phyloP scores from a whole-genome alignment of 2,113 vertebrate species.

The Perognathus longimembris region DNA sequence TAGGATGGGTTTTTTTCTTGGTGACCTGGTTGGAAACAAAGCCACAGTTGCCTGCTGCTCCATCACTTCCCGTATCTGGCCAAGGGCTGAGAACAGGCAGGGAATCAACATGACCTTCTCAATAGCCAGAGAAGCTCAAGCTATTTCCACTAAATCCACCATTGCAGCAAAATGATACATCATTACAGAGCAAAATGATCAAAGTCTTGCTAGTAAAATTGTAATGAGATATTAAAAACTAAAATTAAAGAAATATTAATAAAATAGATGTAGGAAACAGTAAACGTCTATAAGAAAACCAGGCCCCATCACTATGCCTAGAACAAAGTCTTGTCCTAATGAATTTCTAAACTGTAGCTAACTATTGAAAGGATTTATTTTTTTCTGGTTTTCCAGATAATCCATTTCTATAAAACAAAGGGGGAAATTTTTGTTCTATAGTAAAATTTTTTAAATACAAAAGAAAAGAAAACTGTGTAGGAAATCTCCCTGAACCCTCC shows the following conservation, averaged over 20 bases:
- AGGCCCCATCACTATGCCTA: not conserved
- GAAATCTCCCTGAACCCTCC: not conserved
- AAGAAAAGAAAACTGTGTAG: constrained; percentile 9
- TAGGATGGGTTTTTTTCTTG: not conserved
- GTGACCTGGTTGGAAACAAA: not conserved
- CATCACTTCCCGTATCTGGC: not conserved
- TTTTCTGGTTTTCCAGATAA: constrained; percentile 55
- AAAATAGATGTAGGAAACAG: constrained; percentile 54
- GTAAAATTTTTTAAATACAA: not conserved
- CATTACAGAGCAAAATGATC: constrained; percentile 22
- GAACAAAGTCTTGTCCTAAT: constrained; percentile 42
- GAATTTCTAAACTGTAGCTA: constrained; percentile 68
- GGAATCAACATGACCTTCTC: not conserved
- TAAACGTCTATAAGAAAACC: constrained; percentile 28
- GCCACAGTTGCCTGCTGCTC: not conserved
- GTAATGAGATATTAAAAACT: constrained; percentile 53
- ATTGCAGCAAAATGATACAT: no score
- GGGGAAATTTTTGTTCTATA: constrained; percentile 54
- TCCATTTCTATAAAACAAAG: constrained; percentile 66
- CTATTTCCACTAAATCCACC: not conserved
- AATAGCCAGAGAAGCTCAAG: not conserved
- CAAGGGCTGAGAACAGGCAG: not conserved
- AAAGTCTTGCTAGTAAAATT: constrained; percentile 14
- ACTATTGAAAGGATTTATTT: constrained; percentile 65
- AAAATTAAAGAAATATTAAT: constrained; percentile 51